A percentile compares a stretch with the other conserved stretches of the same genome.
Conservation (phyloP, 2,888 invertebrate genomes). For the Papilio gigon region DNA sequence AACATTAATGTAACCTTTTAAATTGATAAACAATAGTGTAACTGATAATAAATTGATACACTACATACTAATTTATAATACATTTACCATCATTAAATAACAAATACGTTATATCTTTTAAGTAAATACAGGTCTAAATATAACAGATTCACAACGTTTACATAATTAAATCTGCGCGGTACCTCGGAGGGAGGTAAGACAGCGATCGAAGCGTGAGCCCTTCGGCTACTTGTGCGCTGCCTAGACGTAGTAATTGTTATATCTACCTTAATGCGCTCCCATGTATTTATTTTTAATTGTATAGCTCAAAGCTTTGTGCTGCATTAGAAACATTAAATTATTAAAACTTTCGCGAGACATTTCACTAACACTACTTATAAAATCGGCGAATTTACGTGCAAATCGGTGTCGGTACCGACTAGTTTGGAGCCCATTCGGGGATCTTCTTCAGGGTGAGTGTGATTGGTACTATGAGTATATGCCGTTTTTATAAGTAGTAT, state of each 20-base stretch:
- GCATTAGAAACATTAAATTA: too few relatives aligned
- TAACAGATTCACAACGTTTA: constrained; percentile 41
- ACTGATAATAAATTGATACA: background rate
- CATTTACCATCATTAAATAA: constrained; percentile 36
- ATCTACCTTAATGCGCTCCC: constrained; percentile 39
- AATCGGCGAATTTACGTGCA: too few relatives aligned
- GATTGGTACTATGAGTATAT: too few relatives aligned
- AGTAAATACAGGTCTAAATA: constrained; percentile 6
- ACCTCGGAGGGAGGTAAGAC: constrained; percentile 47
- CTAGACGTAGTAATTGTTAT: constrained; percentile 63
- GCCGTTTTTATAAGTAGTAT: too few relatives aligned
- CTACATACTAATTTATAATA: constrained; percentile 17
- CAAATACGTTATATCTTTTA: constrained; percentile 41
- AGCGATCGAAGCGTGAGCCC: constrained; percentile 57
- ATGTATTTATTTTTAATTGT: constrained; percentile 39
- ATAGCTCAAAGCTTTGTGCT: constrained; percentile 16
- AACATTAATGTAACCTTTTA: too few relatives aligned
- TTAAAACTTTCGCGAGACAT: too few relatives aligned
- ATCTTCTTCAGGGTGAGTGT: too few relatives aligned
- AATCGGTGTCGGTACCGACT: too few relatives aligned
- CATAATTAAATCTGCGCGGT: constrained; percentile 64
- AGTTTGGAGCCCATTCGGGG: too few relatives aligned
- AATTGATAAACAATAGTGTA: background rate
- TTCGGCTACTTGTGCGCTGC: constrained; percentile 50
- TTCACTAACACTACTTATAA: too few relatives aligned